Percentiles rank a stretch among this genome's conserved stretches.
Evolutionary conservation across 2,888 invertebrate species (phyloP).

Genomic region (Oasisia sp.): DNA sequence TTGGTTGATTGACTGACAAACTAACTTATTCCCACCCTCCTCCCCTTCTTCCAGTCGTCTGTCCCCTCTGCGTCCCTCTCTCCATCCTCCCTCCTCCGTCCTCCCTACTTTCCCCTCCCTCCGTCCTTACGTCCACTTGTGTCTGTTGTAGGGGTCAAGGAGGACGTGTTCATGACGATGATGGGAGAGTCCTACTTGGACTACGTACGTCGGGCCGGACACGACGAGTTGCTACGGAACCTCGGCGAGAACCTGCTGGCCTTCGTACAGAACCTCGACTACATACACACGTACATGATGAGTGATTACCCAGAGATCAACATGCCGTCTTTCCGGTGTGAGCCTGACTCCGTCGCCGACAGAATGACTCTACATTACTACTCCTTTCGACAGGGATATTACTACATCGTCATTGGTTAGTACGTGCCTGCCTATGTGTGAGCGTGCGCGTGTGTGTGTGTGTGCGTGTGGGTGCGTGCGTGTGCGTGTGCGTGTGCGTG

Average conservation of each 20-base stretch:
- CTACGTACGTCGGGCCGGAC: constrained; percentile 44
- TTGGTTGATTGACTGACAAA: too few relatives aligned
- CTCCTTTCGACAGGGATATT: constrained; percentile 47
- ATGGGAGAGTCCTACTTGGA: constrained; percentile 51
- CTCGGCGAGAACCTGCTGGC: constrained; percentile 49
- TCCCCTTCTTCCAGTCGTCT: too few relatives aligned
- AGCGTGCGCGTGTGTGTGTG: neutral
- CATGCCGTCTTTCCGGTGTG: constrained; percentile 54
- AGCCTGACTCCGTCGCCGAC: constrained; percentile 48
- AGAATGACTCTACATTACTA: constrained; percentile 54
- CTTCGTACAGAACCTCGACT: constrained; percentile 51
- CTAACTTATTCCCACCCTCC: too few relatives aligned
- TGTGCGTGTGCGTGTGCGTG: neutral
- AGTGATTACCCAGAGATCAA: constrained; percentile 49
- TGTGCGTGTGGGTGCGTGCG: neutral
- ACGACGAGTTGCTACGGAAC: constrained; percentile 51
- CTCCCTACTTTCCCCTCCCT: neutral
- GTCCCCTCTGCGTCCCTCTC: too few relatives aligned
- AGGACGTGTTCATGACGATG: constrained; percentile 47
- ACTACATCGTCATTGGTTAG: constrained; percentile 49
- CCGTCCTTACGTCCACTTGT: too few relatives aligned
- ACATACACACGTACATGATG: constrained; percentile 48
- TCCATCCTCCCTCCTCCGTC: too few relatives aligned
- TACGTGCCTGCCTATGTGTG: neutral
- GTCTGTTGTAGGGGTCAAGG: constrained; percentile 41